These are phyloP conservation scores for Cecropterus lyciades DNA, from an alignment of 1,140 invertebrate species.

Conservation along the genomic window DNA sequence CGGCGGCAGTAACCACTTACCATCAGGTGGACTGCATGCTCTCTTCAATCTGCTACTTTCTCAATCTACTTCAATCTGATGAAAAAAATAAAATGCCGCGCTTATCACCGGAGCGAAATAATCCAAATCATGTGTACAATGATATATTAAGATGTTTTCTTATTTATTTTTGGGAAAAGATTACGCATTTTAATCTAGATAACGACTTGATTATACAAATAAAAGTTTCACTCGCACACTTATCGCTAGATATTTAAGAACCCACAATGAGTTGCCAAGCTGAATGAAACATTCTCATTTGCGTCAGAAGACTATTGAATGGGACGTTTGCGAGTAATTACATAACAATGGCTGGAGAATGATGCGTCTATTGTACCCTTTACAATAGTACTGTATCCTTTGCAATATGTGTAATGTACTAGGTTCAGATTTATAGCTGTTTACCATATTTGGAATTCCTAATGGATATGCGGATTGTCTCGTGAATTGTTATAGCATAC, in stretches of 20 bases:
- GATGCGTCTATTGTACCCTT: conserved; percentile 27
- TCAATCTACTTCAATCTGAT: too few species aligned
- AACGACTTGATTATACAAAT: neutral
- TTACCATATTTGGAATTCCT: conserved; percentile 37
- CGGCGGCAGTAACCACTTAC: too few species aligned
- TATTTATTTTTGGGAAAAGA: neutral
- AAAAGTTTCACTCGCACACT: neutral
- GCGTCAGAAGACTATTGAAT: conserved; percentile 24
- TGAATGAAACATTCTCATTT: conserved; percentile 9
- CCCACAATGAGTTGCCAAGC: neutral
- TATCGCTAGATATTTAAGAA: neutral
- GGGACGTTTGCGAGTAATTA: conserved; percentile 23
- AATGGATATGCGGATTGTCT: conserved; percentile 26
- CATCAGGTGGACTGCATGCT: too few species aligned
- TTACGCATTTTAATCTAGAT: neutral
- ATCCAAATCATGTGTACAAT: too few species aligned
- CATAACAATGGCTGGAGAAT: conserved; percentile 25
- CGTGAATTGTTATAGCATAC: too few species aligned
- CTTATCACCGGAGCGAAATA: too few species aligned
- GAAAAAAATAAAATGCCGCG: too few species aligned
- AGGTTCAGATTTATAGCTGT: conserved; percentile 29
- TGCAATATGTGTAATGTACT: conserved; percentile 26
- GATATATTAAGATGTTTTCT: too few species aligned
- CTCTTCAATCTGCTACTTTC: too few species aligned
- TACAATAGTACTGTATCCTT: conserved; percentile 11